Percentiles rank a stretch among this genome's conserved stretches.
Evolutionary conservation across 2,113 vertebrate species (phyloP).

Genomic region (Nycticryphes semicollaris): DNA sequence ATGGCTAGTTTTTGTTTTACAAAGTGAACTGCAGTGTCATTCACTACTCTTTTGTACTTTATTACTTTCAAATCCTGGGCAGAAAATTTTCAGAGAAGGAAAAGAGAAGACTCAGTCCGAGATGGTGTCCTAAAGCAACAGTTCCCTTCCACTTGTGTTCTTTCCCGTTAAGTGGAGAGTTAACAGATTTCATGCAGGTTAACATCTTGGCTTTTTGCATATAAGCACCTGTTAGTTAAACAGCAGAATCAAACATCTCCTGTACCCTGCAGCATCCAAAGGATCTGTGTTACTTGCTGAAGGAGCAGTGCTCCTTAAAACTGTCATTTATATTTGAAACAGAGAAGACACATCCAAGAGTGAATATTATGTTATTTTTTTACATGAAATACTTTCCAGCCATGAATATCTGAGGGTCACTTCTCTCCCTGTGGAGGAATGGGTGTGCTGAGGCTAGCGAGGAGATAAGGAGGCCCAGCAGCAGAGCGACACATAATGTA

Average conservation of each 20-base stretch:
- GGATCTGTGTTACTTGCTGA: background rate
- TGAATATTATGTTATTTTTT: background rate
- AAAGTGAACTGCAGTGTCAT: background rate
- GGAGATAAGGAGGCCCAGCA: background rate
- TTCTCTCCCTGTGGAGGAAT: background rate
- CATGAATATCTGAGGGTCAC: background rate
- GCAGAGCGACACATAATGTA: rapidly evolving
- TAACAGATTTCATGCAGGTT: background rate
- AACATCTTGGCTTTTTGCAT: background rate
- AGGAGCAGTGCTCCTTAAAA: background rate
- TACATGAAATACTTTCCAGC: background rate
- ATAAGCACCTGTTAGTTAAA: background rate
- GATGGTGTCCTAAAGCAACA: background rate
- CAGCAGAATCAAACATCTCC: background rate
- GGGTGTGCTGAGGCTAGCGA: background rate
- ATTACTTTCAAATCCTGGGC: background rate
- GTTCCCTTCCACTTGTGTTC: background rate
- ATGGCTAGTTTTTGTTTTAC: background rate
- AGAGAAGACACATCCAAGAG: background rate
- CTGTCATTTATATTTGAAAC: background rate
- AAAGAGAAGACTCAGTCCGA: background rate
- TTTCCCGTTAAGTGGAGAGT: background rate
- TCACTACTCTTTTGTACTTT: background rate
- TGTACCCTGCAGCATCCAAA: background rate
- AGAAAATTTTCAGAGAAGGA: background rate